phyloP scores from a whole-genome alignment of 2,113 vertebrate genomes.

The Rhipidura dahli region DNA sequence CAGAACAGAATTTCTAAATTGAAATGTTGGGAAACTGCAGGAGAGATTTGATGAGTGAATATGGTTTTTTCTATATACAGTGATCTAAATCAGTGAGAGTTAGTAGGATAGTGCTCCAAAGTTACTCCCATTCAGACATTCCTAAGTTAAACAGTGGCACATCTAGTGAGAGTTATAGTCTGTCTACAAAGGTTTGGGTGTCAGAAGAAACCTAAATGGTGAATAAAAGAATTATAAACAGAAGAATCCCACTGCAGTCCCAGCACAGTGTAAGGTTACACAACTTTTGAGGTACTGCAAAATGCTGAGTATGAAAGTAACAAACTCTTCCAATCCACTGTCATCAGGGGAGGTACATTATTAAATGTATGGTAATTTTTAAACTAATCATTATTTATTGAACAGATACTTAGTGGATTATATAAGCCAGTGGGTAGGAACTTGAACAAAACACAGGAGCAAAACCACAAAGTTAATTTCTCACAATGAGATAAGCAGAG shows the following conservation, averaged over 20 bases:
- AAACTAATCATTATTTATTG: neutral
- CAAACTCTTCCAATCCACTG: neutral
- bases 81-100: neutral
- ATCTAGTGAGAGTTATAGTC: neutral
- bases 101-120: neutral
- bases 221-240: neutral
- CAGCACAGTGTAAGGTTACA: neutral
- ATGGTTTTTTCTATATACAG: neutral
- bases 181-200: neutral
- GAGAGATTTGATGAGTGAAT: neutral
- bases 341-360: neutral
- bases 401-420: neutral
- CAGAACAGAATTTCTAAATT: neutral
- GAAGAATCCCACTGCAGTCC: neutral
- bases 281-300: neutral
- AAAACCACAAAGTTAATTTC: neutral
- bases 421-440: neutral
- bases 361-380: constrained; percentile 9
- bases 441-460: neutral
- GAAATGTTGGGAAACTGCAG: neutral
- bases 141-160: neutral
- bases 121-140: neutral
- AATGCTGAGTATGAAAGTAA: neutral
- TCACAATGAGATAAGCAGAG: neutral
- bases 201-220: neutral